Evolutionary conservation across 1,140 invertebrate genomes (phyloP), one percentile per base, ranked within the genome.

Genomic region (Drosophila kikkawai): DNA sequence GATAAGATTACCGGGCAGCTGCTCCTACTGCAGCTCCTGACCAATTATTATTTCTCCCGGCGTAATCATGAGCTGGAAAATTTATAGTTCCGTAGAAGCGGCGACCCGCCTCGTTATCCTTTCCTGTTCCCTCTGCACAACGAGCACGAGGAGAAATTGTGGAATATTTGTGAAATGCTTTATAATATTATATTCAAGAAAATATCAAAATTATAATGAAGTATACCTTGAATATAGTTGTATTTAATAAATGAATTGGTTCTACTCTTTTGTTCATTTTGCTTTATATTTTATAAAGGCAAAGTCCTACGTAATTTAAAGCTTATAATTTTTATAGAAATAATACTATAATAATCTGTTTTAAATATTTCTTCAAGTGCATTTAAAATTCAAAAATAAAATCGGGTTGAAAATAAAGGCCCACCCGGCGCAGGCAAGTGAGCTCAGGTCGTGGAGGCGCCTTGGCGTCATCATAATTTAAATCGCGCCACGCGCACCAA

Each of bases 391-490:
- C 17, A 41, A 73, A 73, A 73, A 41, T 59, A 45, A 17, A 50
- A 71, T 12, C 22, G 36, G 53, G 44, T 29, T 58, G 53, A 12
- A 57, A 73, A 70, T 37, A 12, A n/a, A 41, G 41, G 17, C 58
- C 59, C 79, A 80, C 74, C 50, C 42, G 59, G 15, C 4, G 5
- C 79, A 64, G 51, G 13, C 17, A 58, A 34, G 58, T 26, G 47
- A 36, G 48, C 29, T 11, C 29, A 48, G 44, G 48, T 39, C 48
- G 48, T 22, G 48, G 34, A 59, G 71, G 45, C 55, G 61, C 75
- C 75, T 79, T 80, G 81, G 79, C 82, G 82, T 84, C 82, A 86
- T 85, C 82, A 85, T 84, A 84, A 86, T 85, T 85, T 85, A 85
- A 85, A 86, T 81, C 69, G 77, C 80, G 69, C 73, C 84, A 83